Percentiles rank a stretch among this genome's conserved stretches.
These are phyloP conservation scores for Clarias laeviceps DNA, from an alignment of 2,797 vertebrate genomes.

Conservation along the genomic window DNA sequence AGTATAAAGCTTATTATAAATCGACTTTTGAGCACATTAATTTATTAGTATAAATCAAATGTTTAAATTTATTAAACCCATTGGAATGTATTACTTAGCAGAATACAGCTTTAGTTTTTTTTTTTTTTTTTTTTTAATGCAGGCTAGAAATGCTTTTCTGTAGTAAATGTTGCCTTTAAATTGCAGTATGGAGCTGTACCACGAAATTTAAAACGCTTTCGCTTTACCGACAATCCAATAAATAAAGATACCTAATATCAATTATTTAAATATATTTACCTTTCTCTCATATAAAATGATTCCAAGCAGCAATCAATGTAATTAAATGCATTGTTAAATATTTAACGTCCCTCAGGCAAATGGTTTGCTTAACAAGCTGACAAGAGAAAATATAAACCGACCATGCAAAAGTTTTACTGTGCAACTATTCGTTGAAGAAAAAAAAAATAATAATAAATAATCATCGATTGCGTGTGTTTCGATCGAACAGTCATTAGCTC, in stretches of 20 bases:
- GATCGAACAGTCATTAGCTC: conserved; percentile 27
- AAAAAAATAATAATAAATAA: background rate
- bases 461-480: background rate
- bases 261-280: background rate
- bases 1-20: background rate
- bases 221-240: background rate
- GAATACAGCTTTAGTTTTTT: background rate
- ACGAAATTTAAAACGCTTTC: background rate
- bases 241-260: background rate
- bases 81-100: background rate
- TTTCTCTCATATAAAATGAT: background rate
- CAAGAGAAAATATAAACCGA: background rate
- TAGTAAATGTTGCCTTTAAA: background rate
- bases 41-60: background rate
- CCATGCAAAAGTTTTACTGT: background rate
- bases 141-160: background rate
- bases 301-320: background rate
- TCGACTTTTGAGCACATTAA: background rate
- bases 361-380: background rate
- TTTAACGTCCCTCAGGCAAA: background rate
- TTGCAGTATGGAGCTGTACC: background rate
- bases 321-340: conserved; percentile 17
- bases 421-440: background rate
- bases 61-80: background rate
- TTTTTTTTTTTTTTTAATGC: too few relatives aligned